Evolutionary conservation across 1,140 invertebrate species (phyloP).

Genomic region (Hylaeus anthracinus): DNA sequence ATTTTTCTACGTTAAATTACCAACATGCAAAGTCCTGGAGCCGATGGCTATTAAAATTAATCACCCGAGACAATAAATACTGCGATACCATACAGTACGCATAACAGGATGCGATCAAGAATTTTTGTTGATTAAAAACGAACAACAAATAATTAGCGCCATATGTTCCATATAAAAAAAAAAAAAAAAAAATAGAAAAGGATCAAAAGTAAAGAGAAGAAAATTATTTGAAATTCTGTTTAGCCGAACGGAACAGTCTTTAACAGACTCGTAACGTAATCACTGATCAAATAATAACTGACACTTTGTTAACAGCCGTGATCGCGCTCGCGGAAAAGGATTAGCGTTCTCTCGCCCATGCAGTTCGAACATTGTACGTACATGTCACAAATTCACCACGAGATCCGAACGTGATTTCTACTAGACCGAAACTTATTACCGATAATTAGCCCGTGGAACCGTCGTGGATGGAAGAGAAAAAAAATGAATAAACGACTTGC

Average conservation of each 20-base stretch:
- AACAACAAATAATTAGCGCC: no score
- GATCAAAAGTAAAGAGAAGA: neutral
- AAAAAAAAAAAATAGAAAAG: neutral
- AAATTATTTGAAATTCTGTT: neutral
- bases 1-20: no score
- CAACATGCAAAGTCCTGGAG: no score
- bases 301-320: neutral
- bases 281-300: constrained; percentile 16
- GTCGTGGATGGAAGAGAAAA: neutral
- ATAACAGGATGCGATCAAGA: no score
- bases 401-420: constrained; percentile 11
- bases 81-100: no score
- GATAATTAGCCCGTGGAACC: constrained; percentile 2
- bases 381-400: constrained; percentile 28
- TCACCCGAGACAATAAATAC: no score
- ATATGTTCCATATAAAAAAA: no score
- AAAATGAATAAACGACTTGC: neutral
- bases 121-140: no score
- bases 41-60: no score
- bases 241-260: neutral
- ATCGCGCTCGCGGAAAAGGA: neutral
- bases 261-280: neutral
- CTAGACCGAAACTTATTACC: constrained; percentile 17
- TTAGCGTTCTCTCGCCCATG: constrained; percentile 3
- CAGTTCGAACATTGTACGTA: constrained; percentile 29